These are phyloP conservation scores for Hirudinaria manillensis DNA, from an alignment of 2,888 invertebrate species.

Conservation along the genomic window DNA sequence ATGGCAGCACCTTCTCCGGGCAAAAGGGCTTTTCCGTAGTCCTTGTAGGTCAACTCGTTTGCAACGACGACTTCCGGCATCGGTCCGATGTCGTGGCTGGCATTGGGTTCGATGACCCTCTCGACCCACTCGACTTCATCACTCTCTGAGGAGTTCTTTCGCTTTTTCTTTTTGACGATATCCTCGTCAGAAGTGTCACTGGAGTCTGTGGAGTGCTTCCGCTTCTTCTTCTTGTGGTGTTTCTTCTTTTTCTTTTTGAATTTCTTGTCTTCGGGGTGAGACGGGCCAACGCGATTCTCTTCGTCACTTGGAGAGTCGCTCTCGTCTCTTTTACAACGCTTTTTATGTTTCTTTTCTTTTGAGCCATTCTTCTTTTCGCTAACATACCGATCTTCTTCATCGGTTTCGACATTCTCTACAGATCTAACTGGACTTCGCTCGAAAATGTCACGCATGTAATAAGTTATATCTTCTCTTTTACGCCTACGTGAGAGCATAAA, in stretches of 20 bases:
- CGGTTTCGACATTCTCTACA: neutral
- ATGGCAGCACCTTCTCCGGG: slow-evolving; percentile 97
- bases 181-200: slow-evolving; percentile 35
- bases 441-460: too few species aligned
- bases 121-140: neutral
- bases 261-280: slow-evolving; percentile 3
- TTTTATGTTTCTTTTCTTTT: slow-evolving; percentile 16
- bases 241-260: slow-evolving; percentile 45
- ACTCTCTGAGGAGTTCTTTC: neutral
- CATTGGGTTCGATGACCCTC: slow-evolving; percentile 22
- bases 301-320: too few species aligned
- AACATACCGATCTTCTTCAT: neutral
- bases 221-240: slow-evolving; percentile 44
- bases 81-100: slow-evolving; percentile 38
- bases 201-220: slow-evolving; percentile 25
- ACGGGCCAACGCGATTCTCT: neutral
- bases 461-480: too few species aligned
- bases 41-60: slow-evolving; percentile 40
- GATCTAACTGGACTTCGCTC: too few species aligned
- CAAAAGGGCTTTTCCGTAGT: slow-evolving; percentile 69
- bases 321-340: neutral
- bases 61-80: slow-evolving; percentile 30
- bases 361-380: slow-evolving; percentile 18
- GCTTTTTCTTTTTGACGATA: slow-evolving; percentile 44
- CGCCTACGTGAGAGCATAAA: too few species aligned